phyloP scores from a whole-genome alignment of 37 sponge, comb jelly and placozoan genomes.

The Spongilla lacustris region DNA sequence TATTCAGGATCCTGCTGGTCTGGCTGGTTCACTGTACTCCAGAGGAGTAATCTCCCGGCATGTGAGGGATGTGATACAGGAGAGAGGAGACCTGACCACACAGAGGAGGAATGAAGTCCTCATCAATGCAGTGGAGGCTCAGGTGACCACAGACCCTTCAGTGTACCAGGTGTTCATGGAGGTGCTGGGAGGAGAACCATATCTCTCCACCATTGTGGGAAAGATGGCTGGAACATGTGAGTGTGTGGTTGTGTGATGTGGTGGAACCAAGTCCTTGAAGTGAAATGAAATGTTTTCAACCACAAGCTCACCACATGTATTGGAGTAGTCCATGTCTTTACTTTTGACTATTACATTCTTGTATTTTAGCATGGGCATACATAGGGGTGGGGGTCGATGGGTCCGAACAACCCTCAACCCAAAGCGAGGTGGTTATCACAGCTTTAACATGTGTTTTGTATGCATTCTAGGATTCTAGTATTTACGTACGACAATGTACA shows the following conservation, averaged over 20 bases:
- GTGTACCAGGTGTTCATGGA: neutral
- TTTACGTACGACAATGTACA: no score
- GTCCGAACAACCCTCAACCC: no score
- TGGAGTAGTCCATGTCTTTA: no score
- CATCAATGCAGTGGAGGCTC: neutral
- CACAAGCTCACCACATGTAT: no score
- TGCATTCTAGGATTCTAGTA: no score
- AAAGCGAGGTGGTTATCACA: no score
- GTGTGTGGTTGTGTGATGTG: neutral
- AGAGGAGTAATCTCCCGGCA: neutral
- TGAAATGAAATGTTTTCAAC: no score
- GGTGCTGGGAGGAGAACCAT: neutral
- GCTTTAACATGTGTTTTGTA: no score
- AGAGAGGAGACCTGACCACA: neutral
- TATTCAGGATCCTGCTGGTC: neutral
- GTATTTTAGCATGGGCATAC: no score
- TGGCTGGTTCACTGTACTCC: neutral
- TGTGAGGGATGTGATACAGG: neutral
- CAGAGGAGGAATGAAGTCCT: neutral
- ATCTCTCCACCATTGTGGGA: neutral
- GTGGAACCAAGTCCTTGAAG: no score
- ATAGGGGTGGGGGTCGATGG: no score
- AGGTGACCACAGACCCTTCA: slow-evolving; percentile 1
- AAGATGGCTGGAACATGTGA: neutral
- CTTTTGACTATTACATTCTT: no score